A percentile compares a stretch with the other conserved stretches of the same genome.
Evolutionary conservation across 2,888 invertebrate genomes (phyloP).

Genomic region (Thecophora atra): DNA sequence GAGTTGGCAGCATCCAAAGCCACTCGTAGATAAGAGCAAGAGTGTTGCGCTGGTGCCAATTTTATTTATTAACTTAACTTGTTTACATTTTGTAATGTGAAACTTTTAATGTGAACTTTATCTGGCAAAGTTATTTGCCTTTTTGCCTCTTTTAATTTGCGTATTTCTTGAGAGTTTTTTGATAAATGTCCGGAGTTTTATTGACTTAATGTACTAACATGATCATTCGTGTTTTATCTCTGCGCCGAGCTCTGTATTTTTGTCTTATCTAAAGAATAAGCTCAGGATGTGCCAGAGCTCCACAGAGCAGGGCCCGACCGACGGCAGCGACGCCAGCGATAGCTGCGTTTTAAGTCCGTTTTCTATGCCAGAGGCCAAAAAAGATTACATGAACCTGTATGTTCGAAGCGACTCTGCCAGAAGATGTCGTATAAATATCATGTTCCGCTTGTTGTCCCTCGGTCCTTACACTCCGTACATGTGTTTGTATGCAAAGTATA

Average conservation of each 20-base stretch:
- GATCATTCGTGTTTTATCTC: conserved; percentile 55
- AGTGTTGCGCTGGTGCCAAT: conserved; percentile 22
- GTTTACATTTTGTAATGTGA: conserved; percentile 65
- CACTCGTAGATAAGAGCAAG: conserved; percentile 18
- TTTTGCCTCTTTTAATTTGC: conserved; percentile 35
- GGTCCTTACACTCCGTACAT: neutral
- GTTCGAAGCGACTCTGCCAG: conserved; percentile 51
- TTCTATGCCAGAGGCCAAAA: conserved; percentile 41
- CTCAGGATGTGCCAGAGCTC: conserved; percentile 28
- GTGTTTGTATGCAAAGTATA: neutral
- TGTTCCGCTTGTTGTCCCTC: conserved; percentile 21
- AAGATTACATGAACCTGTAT: conserved; percentile 66
- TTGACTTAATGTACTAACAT: conserved; percentile 54
- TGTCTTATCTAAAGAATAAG: conserved; percentile 38
- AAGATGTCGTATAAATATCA: conserved; percentile 35
- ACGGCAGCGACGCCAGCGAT: conserved; percentile 18
- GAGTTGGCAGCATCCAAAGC: conserved; percentile 12
- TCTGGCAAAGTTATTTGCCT: conserved; percentile 44
- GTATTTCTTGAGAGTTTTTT: conserved; percentile 38
- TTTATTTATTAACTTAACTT: conserved; percentile 64
- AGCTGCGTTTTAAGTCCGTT: neutral
- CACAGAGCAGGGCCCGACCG: conserved; percentile 39
- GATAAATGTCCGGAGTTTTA: conserved; percentile 41
- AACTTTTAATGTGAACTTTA: conserved; percentile 65
- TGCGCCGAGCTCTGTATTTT: conserved; percentile 26